Evolutionary conservation across 1,140 invertebrate species (phyloP).

Genomic region (Drosophila lacteicornis): DNA sequence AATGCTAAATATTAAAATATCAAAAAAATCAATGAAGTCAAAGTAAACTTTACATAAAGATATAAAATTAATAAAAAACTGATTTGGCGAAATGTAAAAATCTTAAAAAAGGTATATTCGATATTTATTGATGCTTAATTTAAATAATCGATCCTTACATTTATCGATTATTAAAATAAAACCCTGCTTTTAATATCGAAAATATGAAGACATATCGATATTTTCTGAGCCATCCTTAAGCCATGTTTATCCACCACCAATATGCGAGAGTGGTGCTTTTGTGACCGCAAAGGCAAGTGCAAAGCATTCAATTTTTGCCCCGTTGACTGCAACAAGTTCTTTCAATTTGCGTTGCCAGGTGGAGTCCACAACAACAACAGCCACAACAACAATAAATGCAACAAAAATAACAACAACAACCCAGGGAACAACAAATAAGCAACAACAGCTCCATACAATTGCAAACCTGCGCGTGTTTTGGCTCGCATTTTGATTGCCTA

Average conservation of each 20-base stretch:
- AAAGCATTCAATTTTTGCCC: conserved; percentile 82
- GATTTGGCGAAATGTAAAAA: not conserved
- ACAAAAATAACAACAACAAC: conserved; percentile 23
- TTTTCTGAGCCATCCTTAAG: not conserved
- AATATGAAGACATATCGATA: not conserved
- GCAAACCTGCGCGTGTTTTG: conserved; percentile 70
- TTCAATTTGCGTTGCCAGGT: conserved; percentile 76
- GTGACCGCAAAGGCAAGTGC: conserved; percentile 78
- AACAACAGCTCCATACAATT: conserved; percentile 48
- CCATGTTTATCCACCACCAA: conserved; percentile 14
- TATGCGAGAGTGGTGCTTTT: conserved; percentile 38
- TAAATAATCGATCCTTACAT: no score
- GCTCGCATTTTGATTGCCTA: conserved; percentile 79
- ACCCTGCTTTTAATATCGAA: no score
- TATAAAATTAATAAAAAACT: no score
- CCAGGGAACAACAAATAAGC: conserved; percentile 17
- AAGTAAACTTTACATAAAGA: not conserved
- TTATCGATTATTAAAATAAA: not conserved
- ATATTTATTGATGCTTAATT: not conserved
- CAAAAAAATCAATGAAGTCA: not conserved
- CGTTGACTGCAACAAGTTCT: conserved; percentile 77
- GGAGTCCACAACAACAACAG: conserved; percentile 30
- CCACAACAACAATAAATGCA: conserved; percentile 17
- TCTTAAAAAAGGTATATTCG: not conserved
- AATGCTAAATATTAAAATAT: not conserved